phyloP scores from a whole-genome alignment of 2,888 invertebrate genomes.

The Polymixis lichenea region DNA sequence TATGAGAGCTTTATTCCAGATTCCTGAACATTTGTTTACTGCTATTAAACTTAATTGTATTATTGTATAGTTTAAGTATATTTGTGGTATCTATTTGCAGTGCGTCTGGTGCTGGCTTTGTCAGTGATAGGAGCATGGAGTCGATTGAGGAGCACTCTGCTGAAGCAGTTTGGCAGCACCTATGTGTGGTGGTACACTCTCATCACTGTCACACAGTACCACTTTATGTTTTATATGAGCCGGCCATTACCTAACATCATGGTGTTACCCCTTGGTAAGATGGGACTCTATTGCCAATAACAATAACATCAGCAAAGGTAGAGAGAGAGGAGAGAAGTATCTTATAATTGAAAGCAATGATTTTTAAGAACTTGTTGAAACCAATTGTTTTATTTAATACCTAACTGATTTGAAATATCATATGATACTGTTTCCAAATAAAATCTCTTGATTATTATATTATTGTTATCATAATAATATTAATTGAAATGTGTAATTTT shows the following conservation, averaged over 20 bases:
- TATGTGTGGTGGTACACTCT: constrained; percentile 95
- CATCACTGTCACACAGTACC: constrained; percentile 98
- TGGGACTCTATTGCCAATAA: not conserved
- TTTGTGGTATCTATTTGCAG: constrained; percentile 89
- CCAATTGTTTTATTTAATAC: no score
- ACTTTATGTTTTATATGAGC: constrained; percentile 99
- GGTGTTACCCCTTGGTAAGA: constrained; percentile 96
- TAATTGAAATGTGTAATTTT: no score
- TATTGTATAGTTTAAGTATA: constrained; percentile 19
- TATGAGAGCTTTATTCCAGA: constrained; percentile 26
- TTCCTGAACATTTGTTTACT: not conserved
- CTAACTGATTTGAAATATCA: not conserved
- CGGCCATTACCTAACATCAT: constrained; percentile 98
- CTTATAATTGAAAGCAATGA: not conserved
- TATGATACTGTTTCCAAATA: not conserved
- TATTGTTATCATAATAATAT: not conserved
- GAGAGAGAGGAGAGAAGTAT: not conserved
- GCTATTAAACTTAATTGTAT: constrained; percentile 28
- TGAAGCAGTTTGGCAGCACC: constrained; percentile 94
- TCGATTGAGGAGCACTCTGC: constrained; percentile 93
- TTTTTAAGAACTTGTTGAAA: not conserved
- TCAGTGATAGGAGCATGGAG: constrained; percentile 94
- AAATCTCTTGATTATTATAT: no score
- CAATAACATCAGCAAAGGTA: not conserved
- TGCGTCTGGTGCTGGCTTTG: constrained; percentile 94